Evolutionary conservation across 1,140 invertebrate genomes (phyloP).

Genomic region (Drosophila pallidifrons): DNA sequence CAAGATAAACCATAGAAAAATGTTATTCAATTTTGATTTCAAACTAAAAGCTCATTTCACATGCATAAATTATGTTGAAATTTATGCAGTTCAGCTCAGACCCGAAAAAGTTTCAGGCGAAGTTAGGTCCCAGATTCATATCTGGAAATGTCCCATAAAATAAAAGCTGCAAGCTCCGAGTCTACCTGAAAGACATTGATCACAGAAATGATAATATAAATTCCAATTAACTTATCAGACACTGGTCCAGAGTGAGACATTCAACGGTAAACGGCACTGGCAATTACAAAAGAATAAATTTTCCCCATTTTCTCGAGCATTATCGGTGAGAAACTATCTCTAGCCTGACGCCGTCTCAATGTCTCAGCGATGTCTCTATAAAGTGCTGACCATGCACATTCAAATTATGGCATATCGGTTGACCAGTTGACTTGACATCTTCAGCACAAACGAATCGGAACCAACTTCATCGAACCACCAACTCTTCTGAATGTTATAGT

Average conservation of each 20-base stretch:
- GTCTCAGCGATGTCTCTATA: constrained; percentile 68
- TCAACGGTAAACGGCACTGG: constrained; percentile 77
- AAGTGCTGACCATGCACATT: constrained; percentile 68
- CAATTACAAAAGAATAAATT: constrained; percentile 77
- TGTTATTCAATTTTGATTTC: constrained; percentile 28
- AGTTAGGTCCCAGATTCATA: constrained; percentile 46
- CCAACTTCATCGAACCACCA: not conserved
- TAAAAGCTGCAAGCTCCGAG: constrained; percentile 33
- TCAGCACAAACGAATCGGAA: not conserved
- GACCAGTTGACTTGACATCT: constrained; percentile 51
- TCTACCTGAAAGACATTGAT: constrained; percentile 63
- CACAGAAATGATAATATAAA: constrained; percentile 76
- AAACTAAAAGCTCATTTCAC: constrained; percentile 65
- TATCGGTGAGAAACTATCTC: constrained; percentile 81
- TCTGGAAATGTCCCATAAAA: constrained; percentile 27
- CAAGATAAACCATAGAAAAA: not conserved
- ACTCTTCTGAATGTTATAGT: not conserved
- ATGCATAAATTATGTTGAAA: constrained; percentile 68
- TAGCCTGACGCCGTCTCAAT: constrained; percentile 39
- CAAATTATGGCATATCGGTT: constrained; percentile 78
- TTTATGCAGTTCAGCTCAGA: constrained; percentile 55
- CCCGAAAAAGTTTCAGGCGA: constrained; percentile 8
- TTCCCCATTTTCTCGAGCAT: constrained; percentile 24
- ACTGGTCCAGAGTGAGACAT: constrained; percentile 58
- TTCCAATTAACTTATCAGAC: constrained; percentile 75